A percentile compares a stretch with the other conserved stretches of the same genome.
phyloP scores from a whole-genome alignment of 1,140 invertebrate species.

The Trissolcus basalis region DNA sequence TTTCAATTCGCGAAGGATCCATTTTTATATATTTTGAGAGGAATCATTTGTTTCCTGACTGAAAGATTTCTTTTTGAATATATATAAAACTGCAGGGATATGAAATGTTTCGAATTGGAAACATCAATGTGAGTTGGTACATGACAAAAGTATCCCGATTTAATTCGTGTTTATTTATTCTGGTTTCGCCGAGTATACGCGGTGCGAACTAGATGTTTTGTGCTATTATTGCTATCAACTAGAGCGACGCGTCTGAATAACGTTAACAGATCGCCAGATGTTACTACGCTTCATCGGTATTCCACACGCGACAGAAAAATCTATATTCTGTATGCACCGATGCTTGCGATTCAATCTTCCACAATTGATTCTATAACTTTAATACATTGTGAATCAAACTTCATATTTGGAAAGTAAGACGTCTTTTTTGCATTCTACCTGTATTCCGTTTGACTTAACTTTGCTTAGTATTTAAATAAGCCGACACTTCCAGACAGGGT shows the following conservation, averaged over 20 bases:
- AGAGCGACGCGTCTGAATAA: constrained; percentile 61
- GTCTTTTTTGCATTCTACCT: constrained; percentile 43
- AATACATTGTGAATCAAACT: constrained; percentile 62
- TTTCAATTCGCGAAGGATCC: too few species aligned
- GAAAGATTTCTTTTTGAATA: too few species aligned
- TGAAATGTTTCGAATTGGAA: constrained; percentile 2
- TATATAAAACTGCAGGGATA: too few species aligned
- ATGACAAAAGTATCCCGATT: constrained; percentile 68
- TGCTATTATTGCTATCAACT: constrained; percentile 59
- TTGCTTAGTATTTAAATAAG: too few species aligned
- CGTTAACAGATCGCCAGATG: constrained; percentile 75
- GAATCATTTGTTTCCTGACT: too few species aligned
- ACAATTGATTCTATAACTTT: constrained; percentile 62
- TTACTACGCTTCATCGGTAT: constrained; percentile 67
- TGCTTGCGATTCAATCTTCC: constrained; percentile 58
- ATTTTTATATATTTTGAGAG: too few species aligned
- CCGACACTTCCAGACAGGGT: too few species aligned
- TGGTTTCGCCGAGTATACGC: constrained; percentile 63
- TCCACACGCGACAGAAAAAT: constrained; percentile 68
- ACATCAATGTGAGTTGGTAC: neutral
- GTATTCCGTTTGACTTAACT: too few species aligned
- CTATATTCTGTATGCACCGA: constrained; percentile 62
- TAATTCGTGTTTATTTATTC: constrained; percentile 75
- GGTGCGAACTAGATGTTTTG: constrained; percentile 56
- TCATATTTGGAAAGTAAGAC: constrained; percentile 60